phyloP scores from a whole-genome alignment of 2,888 invertebrate genomes.

The Pachydiplax longipennis region DNA sequence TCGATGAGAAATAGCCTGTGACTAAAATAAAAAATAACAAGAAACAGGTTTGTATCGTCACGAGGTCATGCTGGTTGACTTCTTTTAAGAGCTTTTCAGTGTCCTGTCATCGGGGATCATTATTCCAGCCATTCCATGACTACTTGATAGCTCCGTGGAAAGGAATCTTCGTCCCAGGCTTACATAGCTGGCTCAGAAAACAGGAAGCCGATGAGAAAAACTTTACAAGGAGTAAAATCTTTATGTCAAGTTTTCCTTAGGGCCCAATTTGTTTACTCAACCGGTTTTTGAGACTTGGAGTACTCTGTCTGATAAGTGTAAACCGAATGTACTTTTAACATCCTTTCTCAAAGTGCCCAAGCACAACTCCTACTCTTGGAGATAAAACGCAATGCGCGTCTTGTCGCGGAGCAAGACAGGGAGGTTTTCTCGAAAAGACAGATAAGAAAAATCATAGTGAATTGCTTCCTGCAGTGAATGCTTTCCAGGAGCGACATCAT shows the following conservation, averaged over 20 bases:
- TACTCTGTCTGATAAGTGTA: constrained; percentile 37
- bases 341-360: constrained; percentile 10
- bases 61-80: constrained; percentile 43
- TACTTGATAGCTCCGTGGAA: constrained; percentile 29
- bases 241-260: constrained; percentile 41
- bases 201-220: constrained; percentile 41
- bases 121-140: constrained; percentile 41
- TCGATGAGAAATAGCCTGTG: constrained; percentile 12
- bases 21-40: constrained; percentile 10
- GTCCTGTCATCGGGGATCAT: constrained; percentile 39
- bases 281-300: constrained; percentile 34
- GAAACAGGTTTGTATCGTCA: constrained; percentile 28
- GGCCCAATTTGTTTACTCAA: constrained; percentile 37
- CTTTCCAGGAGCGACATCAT: background rate
- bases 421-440: background rate
- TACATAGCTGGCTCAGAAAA: constrained; percentile 20
- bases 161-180: background rate
- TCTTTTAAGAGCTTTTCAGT: constrained; percentile 44
- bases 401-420: background rate
- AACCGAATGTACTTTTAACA: constrained; percentile 13
- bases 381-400: background rate
- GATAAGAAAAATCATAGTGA: background rate
- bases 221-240: constrained; percentile 39
- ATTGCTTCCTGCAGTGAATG: background rate
- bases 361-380: background rate